Evolutionary conservation across 2,888 invertebrate genomes (phyloP).

Genomic region (Parnassius orleans): DNA sequence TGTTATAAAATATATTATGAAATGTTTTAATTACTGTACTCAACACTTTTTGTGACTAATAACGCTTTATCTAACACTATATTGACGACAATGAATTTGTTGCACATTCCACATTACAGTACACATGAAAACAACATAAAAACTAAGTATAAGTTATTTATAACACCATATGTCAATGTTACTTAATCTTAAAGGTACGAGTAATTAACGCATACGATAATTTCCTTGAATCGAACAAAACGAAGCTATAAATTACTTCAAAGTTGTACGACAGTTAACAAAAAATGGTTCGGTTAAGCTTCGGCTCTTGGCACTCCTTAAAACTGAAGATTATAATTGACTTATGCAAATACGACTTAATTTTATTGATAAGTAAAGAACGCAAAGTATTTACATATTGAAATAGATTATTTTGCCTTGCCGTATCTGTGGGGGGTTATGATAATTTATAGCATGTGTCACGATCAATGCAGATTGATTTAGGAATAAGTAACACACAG

Average conservation of each 20-base stretch:
- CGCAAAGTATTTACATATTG: neutral
- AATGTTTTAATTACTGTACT: neutral
- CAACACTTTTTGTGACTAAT: constrained; percentile 51
- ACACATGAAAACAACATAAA: constrained; percentile 56
- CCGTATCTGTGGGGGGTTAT: neutral
- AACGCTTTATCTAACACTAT: constrained; percentile 56
- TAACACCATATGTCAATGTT: constrained; percentile 36
- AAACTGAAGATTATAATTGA: too few species aligned
- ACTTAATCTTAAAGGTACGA: neutral
- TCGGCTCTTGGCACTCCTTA: too few species aligned
- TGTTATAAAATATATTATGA: constrained; percentile 19
- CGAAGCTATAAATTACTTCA: too few species aligned
- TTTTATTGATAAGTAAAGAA: neutral
- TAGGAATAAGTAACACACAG: neutral
- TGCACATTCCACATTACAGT: constrained; percentile 70
- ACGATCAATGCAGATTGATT: neutral
- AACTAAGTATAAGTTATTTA: too few species aligned
- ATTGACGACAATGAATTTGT: constrained; percentile 51
- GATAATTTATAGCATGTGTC: neutral
- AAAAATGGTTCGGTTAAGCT: neutral
- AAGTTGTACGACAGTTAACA: too few species aligned
- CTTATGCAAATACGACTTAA: neutral
- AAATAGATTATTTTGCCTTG: neutral
- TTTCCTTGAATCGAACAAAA: too few species aligned
- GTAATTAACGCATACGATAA: too few species aligned